Evolutionary conservation across 2,113 vertebrate genomes (phyloP).

Genomic region (Heterotilapia buettikoferi): DNA sequence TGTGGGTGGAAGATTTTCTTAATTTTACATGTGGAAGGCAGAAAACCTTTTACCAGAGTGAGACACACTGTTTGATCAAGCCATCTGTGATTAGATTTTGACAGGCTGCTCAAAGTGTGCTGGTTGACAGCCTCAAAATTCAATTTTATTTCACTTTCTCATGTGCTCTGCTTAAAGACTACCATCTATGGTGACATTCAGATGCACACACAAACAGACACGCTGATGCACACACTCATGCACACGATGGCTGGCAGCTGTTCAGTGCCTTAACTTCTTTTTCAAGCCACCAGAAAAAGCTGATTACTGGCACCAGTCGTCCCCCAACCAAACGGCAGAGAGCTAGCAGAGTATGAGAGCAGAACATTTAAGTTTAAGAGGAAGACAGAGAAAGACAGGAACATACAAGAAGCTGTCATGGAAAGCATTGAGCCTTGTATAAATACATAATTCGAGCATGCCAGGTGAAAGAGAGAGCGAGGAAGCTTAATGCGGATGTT

Average conservation of each 20-base stretch:
- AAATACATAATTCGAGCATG: not conserved
- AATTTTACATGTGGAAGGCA: conserved; percentile 34
- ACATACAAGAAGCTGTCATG: not conserved
- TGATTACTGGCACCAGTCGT: conserved; percentile 42
- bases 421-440: not conserved
- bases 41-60: conserved; percentile 23
- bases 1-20: conserved; percentile 37
- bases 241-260: conserved; percentile 15
- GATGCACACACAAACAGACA: not conserved
- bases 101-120: conserved; percentile 34
- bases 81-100: conserved; percentile 53
- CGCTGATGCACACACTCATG: not conserved
- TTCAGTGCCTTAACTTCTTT: conserved; percentile 25
- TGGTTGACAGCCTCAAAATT: conserved; percentile 47
- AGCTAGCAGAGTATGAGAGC: not conserved
- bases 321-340: conserved; percentile 24
- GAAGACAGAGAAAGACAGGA: not conserved
- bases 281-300: conserved; percentile 37
- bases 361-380: not conserved
- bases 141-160: conserved; percentile 37
- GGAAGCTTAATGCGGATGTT: not conserved
- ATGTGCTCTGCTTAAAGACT: conserved; percentile 18
- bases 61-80: conserved; percentile 42
- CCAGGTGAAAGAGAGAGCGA: not conserved
- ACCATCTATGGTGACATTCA: conserved; percentile 8